phyloP scores from a whole-genome alignment of 2,888 invertebrate genomes.

The Caenorhabditis wallacei region DNA sequence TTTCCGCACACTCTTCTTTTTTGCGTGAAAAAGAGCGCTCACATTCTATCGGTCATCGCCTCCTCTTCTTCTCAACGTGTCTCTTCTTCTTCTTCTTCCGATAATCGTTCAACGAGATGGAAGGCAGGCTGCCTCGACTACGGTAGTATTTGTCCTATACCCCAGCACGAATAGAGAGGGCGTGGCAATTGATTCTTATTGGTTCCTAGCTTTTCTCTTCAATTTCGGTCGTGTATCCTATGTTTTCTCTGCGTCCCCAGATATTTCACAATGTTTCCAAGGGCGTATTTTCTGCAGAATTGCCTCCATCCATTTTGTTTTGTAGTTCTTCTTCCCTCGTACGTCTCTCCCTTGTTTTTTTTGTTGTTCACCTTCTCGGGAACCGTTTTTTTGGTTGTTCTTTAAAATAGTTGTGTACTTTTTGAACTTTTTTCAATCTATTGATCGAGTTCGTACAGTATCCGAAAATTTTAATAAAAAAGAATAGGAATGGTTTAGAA shows the following conservation, averaged over 20 bases:
- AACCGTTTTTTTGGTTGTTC: too few species aligned
- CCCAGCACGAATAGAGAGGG: neutral
- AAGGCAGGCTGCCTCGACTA: conserved; percentile 11
- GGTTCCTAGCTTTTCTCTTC: neutral
- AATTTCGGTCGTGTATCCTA: neutral
- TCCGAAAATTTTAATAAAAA: too few species aligned
- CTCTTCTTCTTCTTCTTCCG: conserved; percentile 2
- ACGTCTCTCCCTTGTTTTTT: conserved; percentile 3
- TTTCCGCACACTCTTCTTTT: neutral
- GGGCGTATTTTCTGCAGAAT: conserved; percentile 1
- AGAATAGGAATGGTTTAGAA: too few species aligned
- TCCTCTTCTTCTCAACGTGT: conserved; percentile 4
- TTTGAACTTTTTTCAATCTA: too few species aligned
- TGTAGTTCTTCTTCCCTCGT: conserved; percentile 3
- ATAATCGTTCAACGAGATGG: conserved; percentile 11
- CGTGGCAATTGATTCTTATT: neutral
- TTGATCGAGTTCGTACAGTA: too few species aligned
- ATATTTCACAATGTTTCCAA: neutral
- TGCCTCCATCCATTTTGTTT: neutral
- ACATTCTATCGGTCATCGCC: neutral
- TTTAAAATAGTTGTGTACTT: too few species aligned
- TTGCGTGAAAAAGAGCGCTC: conserved; percentile 11
- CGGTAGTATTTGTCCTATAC: neutral
- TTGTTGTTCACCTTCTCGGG: neutral
- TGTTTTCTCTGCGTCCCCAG: neutral